phyloP scores from a whole-genome alignment of 2,113 vertebrate genomes.

The Galemys pyrenaicus region DNA sequence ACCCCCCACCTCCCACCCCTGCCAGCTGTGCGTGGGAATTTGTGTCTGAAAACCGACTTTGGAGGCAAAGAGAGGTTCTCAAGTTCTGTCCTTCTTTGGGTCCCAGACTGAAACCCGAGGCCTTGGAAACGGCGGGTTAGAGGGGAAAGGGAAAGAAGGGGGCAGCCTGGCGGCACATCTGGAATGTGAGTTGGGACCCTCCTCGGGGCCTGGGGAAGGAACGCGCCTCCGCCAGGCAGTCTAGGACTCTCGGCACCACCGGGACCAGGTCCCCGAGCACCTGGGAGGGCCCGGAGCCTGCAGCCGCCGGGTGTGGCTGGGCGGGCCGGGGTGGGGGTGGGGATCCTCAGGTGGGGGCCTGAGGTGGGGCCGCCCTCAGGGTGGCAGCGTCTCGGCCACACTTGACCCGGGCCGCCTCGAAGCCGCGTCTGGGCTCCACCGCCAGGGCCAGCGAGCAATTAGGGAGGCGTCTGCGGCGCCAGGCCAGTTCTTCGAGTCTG shows the following conservation, averaged over 20 bases:
- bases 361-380: background rate
- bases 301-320: background rate
- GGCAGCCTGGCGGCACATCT: background rate
- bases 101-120: background rate
- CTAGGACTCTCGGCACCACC: background rate
- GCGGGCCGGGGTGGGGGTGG: background rate
- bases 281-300: background rate
- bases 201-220: background rate
- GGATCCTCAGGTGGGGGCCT: constrained; percentile 20
- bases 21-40: constrained; percentile 41
- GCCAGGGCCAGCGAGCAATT: constrained; percentile 17
- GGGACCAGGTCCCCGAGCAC: background rate
- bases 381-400: background rate
- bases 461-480: constrained; percentile 10
- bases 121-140: background rate
- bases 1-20: background rate
- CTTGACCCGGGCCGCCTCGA: background rate
- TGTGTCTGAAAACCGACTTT: background rate
- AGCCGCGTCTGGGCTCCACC: background rate
- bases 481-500: background rate
- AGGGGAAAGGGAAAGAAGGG: background rate
- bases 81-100: background rate
- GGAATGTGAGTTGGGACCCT: background rate
- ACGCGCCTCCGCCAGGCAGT: background rate
- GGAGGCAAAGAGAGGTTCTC: background rate